Evolutionary conservation across 92 coral and sea anemone genomes (phyloP).

Genomic region (Phenganax subtilis): DNA sequence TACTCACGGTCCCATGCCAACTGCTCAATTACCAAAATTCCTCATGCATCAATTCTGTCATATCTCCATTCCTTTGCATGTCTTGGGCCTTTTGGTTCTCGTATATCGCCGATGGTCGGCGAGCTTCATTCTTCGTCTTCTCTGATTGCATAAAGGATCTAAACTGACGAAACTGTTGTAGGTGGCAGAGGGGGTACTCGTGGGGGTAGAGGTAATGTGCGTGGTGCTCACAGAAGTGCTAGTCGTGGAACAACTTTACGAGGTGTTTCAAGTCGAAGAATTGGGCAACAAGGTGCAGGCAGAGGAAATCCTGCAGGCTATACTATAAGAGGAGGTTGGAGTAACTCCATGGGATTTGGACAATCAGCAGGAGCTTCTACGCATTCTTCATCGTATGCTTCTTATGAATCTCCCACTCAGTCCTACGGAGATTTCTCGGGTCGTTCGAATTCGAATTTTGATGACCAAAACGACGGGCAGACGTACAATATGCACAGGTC

Average conservation of each 20-base stretch:
- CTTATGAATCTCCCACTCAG: background rate
- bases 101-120: no score
- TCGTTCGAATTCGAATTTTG: background rate
- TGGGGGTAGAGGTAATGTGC: constrained; percentile 15
- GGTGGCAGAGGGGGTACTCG: constrained; percentile 28
- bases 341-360: constrained; percentile 25
- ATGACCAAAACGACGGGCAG: background rate
- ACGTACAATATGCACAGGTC: background rate
- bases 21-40: no score
- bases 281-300: background rate
- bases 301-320: constrained; percentile 12
- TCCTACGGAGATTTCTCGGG: background rate
- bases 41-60: no score
- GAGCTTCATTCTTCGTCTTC: background rate
- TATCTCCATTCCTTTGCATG: no score
- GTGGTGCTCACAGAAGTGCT: background rate
- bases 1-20: no score
- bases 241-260: constrained; percentile 32
- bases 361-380: constrained; percentile 1
- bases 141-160: background rate
- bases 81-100: no score
- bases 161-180: background rate
- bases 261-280: constrained; percentile 10
- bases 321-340: constrained; percentile 26
- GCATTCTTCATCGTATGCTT: background rate